Conservation (phyloP, 2,797 vertebrate genomes). For the Catostomus latipinnis region DNA sequence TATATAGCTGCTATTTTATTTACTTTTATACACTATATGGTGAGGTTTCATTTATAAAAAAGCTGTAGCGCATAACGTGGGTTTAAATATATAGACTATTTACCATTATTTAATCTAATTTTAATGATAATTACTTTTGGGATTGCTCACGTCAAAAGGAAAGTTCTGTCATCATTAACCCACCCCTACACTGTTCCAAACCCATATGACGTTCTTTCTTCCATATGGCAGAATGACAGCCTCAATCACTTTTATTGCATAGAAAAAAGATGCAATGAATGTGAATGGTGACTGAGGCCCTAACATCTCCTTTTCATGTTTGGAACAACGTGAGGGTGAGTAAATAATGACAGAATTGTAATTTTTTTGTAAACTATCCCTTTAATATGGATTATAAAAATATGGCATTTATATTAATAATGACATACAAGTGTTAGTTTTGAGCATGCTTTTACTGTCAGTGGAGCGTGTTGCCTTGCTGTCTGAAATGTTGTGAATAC, state of each 20-base stretch:
- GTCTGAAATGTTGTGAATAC: constrained; percentile 28
- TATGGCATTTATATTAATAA: background rate
- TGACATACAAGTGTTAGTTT: background rate
- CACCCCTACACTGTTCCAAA: no score
- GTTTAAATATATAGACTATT: background rate
- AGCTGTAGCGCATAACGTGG: background rate
- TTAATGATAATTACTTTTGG: background rate
- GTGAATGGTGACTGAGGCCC: no score
- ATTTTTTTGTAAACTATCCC: no score
- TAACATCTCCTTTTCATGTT: no score
- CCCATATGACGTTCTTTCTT: no score
- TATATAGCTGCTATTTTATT: constrained; percentile 34
- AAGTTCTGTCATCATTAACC: no score
- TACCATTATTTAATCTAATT: background rate
- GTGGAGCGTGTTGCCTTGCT: background rate
- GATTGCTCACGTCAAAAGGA: no score
- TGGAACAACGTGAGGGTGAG: no score
- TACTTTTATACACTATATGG: constrained; percentile 12
- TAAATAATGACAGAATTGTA: no score
- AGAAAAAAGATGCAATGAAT: no score
- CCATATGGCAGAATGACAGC: no score
- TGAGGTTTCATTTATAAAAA: background rate
- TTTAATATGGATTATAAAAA: background rate
- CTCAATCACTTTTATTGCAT: no score
- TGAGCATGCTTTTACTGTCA: background rate